phyloP scores from a whole-genome alignment of 1,140 invertebrate species.

The Saccostrea cuccullata region DNA sequence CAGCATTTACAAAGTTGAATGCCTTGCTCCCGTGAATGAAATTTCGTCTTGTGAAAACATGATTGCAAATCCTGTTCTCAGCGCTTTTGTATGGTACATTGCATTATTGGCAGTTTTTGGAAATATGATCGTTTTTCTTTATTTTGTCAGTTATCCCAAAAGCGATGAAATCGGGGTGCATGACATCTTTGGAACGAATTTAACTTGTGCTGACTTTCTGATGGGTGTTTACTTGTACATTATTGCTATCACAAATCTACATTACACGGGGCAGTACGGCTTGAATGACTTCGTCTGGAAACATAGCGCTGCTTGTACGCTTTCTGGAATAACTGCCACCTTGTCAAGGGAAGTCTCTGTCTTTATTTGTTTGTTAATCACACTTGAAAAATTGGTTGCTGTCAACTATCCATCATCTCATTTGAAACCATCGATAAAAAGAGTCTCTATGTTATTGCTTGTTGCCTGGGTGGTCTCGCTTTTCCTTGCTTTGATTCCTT shows the following conservation, averaged over 20 bases:
- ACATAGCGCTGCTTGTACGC: conserved; percentile 80
- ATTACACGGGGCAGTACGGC: conserved; percentile 81
- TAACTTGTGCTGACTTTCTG: conserved; percentile 82
- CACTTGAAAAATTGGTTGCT: conserved; percentile 67
- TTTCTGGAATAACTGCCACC: conserved; percentile 84
- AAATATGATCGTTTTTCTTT: conserved; percentile 83
- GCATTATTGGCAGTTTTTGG: conserved; percentile 83
- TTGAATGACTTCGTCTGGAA: conserved; percentile 80
- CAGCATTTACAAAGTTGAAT: conserved; percentile 66
- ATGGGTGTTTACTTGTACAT: conserved; percentile 82
- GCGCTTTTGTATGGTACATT: conserved; percentile 84
- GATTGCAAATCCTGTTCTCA: conserved; percentile 81
- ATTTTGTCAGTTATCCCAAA: conserved; percentile 77
- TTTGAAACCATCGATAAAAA: not conserved
- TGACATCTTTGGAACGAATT: conserved; percentile 83
- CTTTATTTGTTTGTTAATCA: conserved; percentile 67
- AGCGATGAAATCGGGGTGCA: conserved; percentile 77
- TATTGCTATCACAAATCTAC: conserved; percentile 80
- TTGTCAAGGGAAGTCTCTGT: conserved; percentile 85
- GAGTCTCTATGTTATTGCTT: not conserved
- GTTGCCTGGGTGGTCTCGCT: not conserved
- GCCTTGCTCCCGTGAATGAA: conserved; percentile 80
- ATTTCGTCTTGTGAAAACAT: conserved; percentile 69
- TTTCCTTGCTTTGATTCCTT: not conserved
- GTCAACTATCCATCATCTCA: conserved; percentile 67